Evolutionary conservation across 2,888 invertebrate genomes (phyloP).

Genomic region (Mechanitis mazaeus): DNA sequence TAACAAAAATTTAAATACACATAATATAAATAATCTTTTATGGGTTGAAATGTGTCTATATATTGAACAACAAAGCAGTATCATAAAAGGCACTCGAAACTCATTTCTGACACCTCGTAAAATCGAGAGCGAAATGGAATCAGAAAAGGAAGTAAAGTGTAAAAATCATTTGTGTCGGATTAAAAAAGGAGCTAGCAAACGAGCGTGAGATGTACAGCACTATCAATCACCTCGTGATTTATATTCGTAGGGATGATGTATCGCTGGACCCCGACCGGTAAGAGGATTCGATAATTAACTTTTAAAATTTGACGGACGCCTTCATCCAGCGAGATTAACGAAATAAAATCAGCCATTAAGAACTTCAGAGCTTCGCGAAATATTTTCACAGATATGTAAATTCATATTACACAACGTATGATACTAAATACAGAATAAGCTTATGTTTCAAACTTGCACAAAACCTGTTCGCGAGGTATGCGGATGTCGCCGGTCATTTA

Average conservation of each 20-base stretch:
- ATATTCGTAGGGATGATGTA: slow-evolving; percentile 72
- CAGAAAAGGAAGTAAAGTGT: slow-evolving; percentile 65
- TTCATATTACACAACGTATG: background rate
- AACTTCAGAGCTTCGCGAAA: background rate
- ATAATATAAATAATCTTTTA: background rate
- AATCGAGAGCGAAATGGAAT: slow-evolving; percentile 55
- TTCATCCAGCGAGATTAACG: slow-evolving; percentile 45
- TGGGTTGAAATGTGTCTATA: background rate
- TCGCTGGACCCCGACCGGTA: slow-evolving; percentile 51
- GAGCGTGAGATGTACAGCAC: slow-evolving; percentile 70
- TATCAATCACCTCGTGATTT: slow-evolving; percentile 74
- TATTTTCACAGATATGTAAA: background rate
- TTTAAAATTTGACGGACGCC: slow-evolving; percentile 72
- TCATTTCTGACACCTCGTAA: slow-evolving; percentile 45
- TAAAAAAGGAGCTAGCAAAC: slow-evolving; percentile 73
- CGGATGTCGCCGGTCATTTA: slow-evolving; percentile 25
- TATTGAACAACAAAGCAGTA: background rate
- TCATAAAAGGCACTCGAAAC: slow-evolving; percentile 3
- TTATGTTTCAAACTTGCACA: slow-evolving; percentile 18
- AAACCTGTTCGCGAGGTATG: slow-evolving; percentile 26
- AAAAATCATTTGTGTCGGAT: slow-evolving; percentile 73
- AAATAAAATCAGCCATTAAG: slow-evolving; percentile 19
- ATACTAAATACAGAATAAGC: slow-evolving; percentile 12
- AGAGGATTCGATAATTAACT: slow-evolving; percentile 74
- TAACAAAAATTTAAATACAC: slow-evolving; percentile 1